Conservation (phyloP, 2,113 vertebrate species). For the Ginglymostoma cirratum region DNA sequence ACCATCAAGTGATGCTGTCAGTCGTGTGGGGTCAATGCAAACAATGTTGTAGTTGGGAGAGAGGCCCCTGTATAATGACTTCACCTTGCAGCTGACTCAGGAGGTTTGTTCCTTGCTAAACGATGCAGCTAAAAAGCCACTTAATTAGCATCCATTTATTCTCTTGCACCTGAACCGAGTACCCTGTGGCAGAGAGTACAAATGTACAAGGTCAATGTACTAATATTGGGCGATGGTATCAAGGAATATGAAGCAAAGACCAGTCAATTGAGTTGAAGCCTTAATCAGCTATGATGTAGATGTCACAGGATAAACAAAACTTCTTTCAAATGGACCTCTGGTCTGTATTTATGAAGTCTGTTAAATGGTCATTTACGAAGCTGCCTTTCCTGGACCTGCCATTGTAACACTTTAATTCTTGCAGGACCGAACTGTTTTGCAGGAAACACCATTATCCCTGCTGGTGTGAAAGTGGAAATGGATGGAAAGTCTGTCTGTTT, state of each 20-base stretch:
- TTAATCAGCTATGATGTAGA: background rate
- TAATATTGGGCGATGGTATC: background rate
- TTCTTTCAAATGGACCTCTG: background rate
- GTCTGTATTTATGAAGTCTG: background rate
- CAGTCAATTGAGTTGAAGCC: background rate
- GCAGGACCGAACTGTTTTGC: slow-evolving; percentile 66
- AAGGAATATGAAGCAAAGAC: background rate
- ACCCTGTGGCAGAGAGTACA: background rate
- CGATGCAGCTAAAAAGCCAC: background rate
- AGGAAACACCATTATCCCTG: slow-evolving; percentile 58
- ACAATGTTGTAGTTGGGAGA: background rate
- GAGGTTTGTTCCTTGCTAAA: background rate
- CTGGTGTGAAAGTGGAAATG: slow-evolving; percentile 56
- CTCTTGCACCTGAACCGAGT: background rate
- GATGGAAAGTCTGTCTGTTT: slow-evolving; percentile 54
- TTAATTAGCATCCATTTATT: background rate
- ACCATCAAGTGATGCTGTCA: background rate
- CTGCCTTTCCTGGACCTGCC: background rate
- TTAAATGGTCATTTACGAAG: background rate
- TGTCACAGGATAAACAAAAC: too few relatives aligned
- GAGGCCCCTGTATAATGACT: background rate
- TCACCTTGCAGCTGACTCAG: background rate
- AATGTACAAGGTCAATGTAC: background rate
- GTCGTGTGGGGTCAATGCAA: background rate
- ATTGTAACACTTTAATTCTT: background rate